These are phyloP conservation scores for Dasypolia templi DNA, from an alignment of 2,888 invertebrate genomes.

Conservation along the genomic window DNA sequence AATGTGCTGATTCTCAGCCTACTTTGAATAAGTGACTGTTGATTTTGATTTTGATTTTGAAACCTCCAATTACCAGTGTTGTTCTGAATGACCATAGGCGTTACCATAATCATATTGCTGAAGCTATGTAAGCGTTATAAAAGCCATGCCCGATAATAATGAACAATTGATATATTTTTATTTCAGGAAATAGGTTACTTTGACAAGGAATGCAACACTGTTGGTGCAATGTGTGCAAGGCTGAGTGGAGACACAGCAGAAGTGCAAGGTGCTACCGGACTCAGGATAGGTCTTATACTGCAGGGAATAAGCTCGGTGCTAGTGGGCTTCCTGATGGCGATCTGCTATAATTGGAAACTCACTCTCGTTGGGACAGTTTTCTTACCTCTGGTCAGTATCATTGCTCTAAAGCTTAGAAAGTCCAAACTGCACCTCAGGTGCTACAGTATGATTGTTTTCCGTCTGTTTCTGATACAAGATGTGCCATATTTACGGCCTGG, in stretches of 20 bases:
- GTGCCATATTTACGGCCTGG: neutral
- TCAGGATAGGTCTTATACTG: constrained; percentile 90
- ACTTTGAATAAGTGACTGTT: too few species aligned
- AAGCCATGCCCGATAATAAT: neutral
- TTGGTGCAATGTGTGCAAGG: constrained; percentile 91
- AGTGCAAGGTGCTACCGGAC: constrained; percentile 92
- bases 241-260: constrained; percentile 92
- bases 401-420: neutral
- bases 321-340: constrained; percentile 90
- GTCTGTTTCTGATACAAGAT: neutral
- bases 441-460: too few species aligned
- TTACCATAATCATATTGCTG: neutral
- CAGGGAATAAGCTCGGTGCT: constrained; percentile 91
- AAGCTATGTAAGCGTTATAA: neutral
- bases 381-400: constrained; percentile 89
- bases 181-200: constrained; percentile 91
- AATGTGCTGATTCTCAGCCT: too few species aligned
- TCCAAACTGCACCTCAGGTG: too few species aligned
- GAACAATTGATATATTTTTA: neutral
- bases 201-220: constrained; percentile 91
- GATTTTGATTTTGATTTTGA: too few species aligned
- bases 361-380: constrained; percentile 91
- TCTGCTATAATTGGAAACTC: constrained; percentile 91
- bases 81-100: neutral
- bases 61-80: neutral